phyloP scores from a whole-genome alignment of 23 tunicate genomes.

The Halocynthia aurantium region DNA sequence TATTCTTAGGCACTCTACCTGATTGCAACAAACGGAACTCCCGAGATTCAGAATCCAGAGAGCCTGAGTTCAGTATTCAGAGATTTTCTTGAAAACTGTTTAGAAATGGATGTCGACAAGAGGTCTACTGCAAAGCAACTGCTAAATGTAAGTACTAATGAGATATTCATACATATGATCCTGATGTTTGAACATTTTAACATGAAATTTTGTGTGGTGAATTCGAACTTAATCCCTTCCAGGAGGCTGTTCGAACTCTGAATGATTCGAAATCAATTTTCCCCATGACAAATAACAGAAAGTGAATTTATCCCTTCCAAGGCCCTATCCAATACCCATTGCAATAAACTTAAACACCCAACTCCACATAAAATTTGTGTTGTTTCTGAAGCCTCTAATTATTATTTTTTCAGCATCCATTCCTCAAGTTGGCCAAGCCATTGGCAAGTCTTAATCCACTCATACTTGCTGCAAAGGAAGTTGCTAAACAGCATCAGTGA shows the following conservation, averaged over 20 bases:
- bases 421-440: constrained; percentile 82
- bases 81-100: constrained; percentile 78
- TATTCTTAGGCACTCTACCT: constrained; percentile 71
- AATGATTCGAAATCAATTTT: background rate
- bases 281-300: too few species aligned
- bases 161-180: too few species aligned
- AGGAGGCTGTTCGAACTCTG: too few species aligned
- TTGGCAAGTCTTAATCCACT: constrained; percentile 85
- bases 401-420: constrained; percentile 67
- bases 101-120: constrained; percentile 98
- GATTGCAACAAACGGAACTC: constrained; percentile 99
- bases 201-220: too few species aligned
- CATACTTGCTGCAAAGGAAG: constrained; percentile 96
- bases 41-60: constrained; percentile 93
- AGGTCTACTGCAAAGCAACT: constrained; percentile 85
- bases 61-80: constrained; percentile 67
- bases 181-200: too few species aligned
- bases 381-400: background rate
- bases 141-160: constrained; percentile 33
- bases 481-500: constrained; percentile 79
- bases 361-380: background rate
- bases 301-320: background rate
- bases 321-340: background rate
- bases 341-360: background rate
- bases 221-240: too few species aligned